These are phyloP conservation scores for Macroramphosus scolopax DNA, from an alignment of 2,797 vertebrate genomes.

Conservation along the genomic window DNA sequence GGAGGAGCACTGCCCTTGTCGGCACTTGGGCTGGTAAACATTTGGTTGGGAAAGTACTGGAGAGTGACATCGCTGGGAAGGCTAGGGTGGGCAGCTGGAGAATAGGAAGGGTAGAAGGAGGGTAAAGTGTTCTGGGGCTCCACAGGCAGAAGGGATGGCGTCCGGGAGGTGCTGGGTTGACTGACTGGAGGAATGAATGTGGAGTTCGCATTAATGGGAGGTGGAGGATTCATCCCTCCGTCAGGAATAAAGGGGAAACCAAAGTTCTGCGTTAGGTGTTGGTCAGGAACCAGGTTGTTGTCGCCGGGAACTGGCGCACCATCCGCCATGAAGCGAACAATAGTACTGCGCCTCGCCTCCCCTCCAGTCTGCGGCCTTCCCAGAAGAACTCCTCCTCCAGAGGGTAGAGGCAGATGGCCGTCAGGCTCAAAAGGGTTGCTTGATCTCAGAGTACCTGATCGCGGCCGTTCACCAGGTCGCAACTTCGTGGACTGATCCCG, in stretches of 20 bases:
- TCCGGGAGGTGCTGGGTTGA: slow-evolving; percentile 87
- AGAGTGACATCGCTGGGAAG: slow-evolving; percentile 94
- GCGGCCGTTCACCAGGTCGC: slow-evolving; percentile 85
- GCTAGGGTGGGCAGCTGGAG: slow-evolving; percentile 95
- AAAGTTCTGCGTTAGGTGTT: slow-evolving; percentile 95
- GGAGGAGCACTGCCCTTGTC: slow-evolving; percentile 89
- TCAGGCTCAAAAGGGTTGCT: slow-evolving; percentile 91
- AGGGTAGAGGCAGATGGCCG: slow-evolving; percentile 85
- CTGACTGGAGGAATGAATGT: slow-evolving; percentile 96
- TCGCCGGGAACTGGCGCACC: slow-evolving; percentile 86
- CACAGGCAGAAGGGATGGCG: slow-evolving; percentile 91
- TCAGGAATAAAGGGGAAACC: slow-evolving; percentile 95
- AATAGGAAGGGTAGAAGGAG: slow-evolving; percentile 96
- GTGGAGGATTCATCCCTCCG: slow-evolving; percentile 91
- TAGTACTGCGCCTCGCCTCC: slow-evolving; percentile 86
- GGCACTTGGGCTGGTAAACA: slow-evolving; percentile 93
- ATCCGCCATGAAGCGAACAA: slow-evolving; percentile 95
- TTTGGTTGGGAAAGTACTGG: slow-evolving; percentile 97
- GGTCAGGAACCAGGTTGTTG: slow-evolving; percentile 86
- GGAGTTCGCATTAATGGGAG: slow-evolving; percentile 91
- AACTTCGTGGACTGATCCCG: slow-evolving; percentile 88
- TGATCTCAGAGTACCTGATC: slow-evolving; percentile 86
- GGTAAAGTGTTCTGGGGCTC: slow-evolving; percentile 96
- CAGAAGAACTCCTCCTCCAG: slow-evolving; percentile 87
- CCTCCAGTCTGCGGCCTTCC: slow-evolving; percentile 84